phyloP scores from a whole-genome alignment of 1,140 invertebrate genomes.

The Drosophila watanabei region DNA sequence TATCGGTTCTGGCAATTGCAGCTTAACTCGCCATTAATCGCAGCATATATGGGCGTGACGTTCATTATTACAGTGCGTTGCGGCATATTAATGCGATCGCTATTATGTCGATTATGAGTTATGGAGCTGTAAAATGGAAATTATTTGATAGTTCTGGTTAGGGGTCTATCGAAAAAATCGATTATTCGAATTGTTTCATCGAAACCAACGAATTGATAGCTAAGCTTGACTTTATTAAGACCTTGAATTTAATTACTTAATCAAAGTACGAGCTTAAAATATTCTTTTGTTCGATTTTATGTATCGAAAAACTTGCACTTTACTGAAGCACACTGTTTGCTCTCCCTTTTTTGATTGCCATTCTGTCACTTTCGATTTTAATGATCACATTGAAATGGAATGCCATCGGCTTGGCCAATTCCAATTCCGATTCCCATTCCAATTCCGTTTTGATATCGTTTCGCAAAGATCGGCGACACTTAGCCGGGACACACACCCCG shows the following conservation, averaged over 20 bases:
- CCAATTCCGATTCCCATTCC: constrained; percentile 13
- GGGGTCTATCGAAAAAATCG: background rate
- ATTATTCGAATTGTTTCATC: too few species aligned
- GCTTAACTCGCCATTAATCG: constrained; percentile 32
- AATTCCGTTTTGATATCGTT: constrained; percentile 17
- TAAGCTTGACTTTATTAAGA: background rate
- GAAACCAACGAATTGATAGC: background rate
- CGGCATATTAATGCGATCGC: constrained; percentile 3
- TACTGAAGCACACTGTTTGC: constrained; percentile 9
- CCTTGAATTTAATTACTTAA: background rate
- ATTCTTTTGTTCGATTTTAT: background rate
- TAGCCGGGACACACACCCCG: constrained; percentile 65
- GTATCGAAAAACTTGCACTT: background rate
- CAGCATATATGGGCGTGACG: constrained; percentile 17
- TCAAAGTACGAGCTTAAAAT: too few species aligned
- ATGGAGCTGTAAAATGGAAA: background rate
- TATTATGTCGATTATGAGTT: constrained; percentile 2
- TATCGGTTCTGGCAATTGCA: constrained; percentile 43
- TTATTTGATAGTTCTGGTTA: background rate
- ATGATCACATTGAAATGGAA: constrained; percentile 49
- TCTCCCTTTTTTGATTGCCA: background rate
- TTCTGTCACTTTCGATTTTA: constrained; percentile 44
- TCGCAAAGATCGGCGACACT: constrained; percentile 24
- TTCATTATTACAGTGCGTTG: constrained; percentile 17
- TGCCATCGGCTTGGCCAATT: constrained; percentile 33